Evolutionary conservation across 2,888 invertebrate species (phyloP), one percentile per base, ranked within the genome.

Genomic region (Bellardia bayeri): DNA sequence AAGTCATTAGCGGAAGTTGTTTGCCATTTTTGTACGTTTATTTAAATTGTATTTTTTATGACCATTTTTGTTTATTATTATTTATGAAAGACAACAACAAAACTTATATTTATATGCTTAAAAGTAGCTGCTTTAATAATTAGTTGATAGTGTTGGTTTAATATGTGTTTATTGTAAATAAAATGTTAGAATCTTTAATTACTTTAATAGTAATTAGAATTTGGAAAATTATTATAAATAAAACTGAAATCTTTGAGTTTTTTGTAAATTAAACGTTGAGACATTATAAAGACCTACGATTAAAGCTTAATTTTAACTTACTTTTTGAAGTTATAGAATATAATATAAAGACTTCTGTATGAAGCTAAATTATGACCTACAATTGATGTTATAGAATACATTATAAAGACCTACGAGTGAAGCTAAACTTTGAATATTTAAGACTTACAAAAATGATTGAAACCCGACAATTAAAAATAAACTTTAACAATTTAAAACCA

Each of bases 1-100:
- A 71, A 81, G 69, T 37, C 42, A 71, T 51, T 68, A 11, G 49
- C 72, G 82, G 87, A 87, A 79, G 72, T 82, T 56, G 37, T 71
- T 78, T 82, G n/a, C 82, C 66, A 71, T 64, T 40, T 76, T 76
- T 72, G 75, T 45, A 49, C 45, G 66, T 66, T 66, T 68, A 82
- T 66, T 51, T 37, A 9, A 75, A 33, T 49, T 23, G 8, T 45
- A 30, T 37, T 16, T 61, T 11, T 42, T 49, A 13, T 51, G 3
- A 51, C 82, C 68, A 40, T 63, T 58, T 68, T 49, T 58, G 68
- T 69, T 30, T 54, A 69, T 33, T 33, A 33, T 33, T 4, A 33
- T 5, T 23, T 23, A 23, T 5, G 5, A 33, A 33, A 37, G 37
- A 37, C 37, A 37, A 45, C 3, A 45, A 45, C 13, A 45, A 45